These are phyloP conservation scores for Diadromus collaris DNA, from an alignment of 2,888 invertebrate genomes.

Conservation along the genomic window DNA sequence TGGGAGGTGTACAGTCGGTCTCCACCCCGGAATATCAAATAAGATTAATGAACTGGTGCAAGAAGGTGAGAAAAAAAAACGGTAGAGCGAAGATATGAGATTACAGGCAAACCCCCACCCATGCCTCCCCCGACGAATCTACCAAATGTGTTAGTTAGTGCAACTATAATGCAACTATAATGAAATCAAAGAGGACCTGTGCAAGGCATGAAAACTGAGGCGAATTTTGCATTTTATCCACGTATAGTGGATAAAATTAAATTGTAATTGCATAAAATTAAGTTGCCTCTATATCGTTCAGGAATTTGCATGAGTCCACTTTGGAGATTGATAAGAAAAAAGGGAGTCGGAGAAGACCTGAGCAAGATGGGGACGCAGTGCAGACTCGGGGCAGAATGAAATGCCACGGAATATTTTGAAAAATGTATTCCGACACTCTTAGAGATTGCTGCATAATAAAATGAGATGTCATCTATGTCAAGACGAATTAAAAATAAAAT, in stretches of 20 bases:
- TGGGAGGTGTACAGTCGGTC: no score
- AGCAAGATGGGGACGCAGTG: neutral
- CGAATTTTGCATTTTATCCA: neutral
- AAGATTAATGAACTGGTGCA: constrained; percentile 9
- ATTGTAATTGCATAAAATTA: neutral
- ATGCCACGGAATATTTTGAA: neutral
- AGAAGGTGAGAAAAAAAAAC: neutral
- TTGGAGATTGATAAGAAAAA: constrained; percentile 2
- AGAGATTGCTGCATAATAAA: neutral
- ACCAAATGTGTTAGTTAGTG: neutral
- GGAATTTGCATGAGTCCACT: constrained; percentile 12
- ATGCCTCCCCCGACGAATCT: constrained; percentile 23
- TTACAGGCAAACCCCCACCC: constrained; percentile 21
- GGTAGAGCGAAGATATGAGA: constrained; percentile 14
- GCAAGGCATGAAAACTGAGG: neutral
- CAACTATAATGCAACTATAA: constrained; percentile 23
- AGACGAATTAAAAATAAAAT: neutral
- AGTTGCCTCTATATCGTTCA: neutral
- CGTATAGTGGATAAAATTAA: neutral
- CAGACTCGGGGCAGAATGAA: neutral
- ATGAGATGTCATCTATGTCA: neutral
- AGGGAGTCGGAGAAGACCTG: neutral
- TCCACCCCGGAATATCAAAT: neutral
- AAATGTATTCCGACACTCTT: neutral
- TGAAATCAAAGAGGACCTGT: constrained; percentile 27